Base-by-base conservation (phyloP, 2,113 vertebrate species). In the Porphyrio hochstetteri region DNA sequence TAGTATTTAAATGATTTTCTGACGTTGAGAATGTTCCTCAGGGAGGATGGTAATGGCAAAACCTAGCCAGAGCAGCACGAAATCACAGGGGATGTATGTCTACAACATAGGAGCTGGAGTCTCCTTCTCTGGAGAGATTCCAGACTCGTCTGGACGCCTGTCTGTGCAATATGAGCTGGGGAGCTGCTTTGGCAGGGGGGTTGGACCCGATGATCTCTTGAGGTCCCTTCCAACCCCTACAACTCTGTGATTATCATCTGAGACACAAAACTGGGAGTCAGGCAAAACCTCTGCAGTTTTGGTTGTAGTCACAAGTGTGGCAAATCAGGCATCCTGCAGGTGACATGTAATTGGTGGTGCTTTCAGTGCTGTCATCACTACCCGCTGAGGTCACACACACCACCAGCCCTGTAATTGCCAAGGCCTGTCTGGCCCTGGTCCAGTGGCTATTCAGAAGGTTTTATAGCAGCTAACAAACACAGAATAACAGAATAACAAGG, bases 351-450 rank as follows among this genome's bases (percentile, higher is more conserved):
- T 8, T 5, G 12, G 40, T 8, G 46, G 53, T 20, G 60, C 33
- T 53, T 48, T 27, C 48, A 13, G 19, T 6, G 33, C 52, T 18
- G 52, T 44, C 31, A 20, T 21, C 33, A 8, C 36, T 16, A 9
- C 36, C 8, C 2, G 2, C 5, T 16, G n/a, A 19, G n/a, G 33
- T 24, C 2, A 2, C 17, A 17, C 8, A 11, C 14, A 2, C 19
- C 13, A 5, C 33, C 53, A 55, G 53, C 38, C 38, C 33, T 12
- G 44, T 31, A 21, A 11, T 5, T 80, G 25, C 46, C 1, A 3
- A 11, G 46, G 25, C 29, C 1, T 2, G 19, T 3, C 15, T 60
- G 61, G 55, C 46, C 14, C 33, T 53, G 18, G 23, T 24, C 70
- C 61, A 60, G 61, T 7, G 35, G 16, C 35, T 31, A 1, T 44